Conservation (phyloP, 2,888 invertebrate genomes). For the Drosophila colorata region DNA sequence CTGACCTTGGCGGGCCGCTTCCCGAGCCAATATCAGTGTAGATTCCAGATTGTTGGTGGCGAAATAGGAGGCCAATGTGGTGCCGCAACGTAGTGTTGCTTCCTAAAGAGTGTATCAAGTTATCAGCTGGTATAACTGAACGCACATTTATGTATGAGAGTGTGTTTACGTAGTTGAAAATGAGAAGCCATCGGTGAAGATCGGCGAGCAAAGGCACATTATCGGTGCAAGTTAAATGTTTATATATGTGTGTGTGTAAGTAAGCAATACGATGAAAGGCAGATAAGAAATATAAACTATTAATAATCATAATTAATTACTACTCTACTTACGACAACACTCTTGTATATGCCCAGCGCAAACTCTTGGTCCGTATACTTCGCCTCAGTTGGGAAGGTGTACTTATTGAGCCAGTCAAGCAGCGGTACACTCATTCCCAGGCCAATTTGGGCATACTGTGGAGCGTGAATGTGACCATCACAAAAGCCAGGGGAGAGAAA, state of each 20-base stretch:
- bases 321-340: conserved; percentile 90
- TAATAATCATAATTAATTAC: not conserved
- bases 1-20: conserved; percentile 89
- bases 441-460: conserved; percentile 94
- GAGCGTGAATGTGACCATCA: conserved; percentile 96
- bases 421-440: conserved; percentile 92
- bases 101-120: conserved; percentile 86
- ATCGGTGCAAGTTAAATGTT: conserved; percentile 4
- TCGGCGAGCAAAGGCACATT: not conserved
- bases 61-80: conserved; percentile 96
- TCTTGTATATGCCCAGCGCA: conserved; percentile 90
- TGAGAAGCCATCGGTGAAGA: not conserved
- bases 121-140: conserved; percentile 31
- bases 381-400: conserved; percentile 94
- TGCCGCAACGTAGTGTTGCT: conserved; percentile 91
- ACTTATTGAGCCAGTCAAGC: conserved; percentile 93
- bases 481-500: conserved; percentile 95
- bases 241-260: not conserved
- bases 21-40: conserved; percentile 89
- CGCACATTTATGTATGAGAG: not conserved
- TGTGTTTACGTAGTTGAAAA: not conserved
- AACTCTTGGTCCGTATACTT: conserved; percentile 89
- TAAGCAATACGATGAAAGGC: conserved; percentile 1
- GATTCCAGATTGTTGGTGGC: conserved; percentile 91
- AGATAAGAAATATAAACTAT: conserved; percentile 38